phyloP scores from a whole-genome alignment of 2,888 invertebrate species.

The Trachelus stipa region DNA sequence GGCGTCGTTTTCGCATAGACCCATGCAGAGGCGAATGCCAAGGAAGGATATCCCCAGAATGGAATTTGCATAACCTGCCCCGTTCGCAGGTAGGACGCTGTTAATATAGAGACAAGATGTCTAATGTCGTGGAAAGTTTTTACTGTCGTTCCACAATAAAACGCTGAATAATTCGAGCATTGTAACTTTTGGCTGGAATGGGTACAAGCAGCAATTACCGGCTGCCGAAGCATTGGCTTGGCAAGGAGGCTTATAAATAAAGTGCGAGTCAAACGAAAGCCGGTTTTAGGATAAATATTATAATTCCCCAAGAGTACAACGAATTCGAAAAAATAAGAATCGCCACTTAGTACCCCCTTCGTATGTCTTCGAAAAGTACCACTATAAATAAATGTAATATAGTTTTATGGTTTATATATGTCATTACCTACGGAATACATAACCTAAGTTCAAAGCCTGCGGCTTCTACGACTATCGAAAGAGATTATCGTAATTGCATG shows the following conservation, averaged over 20 bases:
- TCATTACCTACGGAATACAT: neutral
- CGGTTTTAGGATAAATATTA: neutral
- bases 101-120: constrained; percentile 46
- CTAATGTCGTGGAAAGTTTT: constrained; percentile 59
- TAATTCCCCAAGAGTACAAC: neutral
- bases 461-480: neutral
- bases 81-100: constrained; percentile 40
- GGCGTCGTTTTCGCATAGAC: neutral
- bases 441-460: neutral
- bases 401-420: neutral
- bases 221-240: neutral
- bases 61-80: constrained; percentile 56
- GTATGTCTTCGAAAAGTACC: neutral
- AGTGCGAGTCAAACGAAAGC: neutral
- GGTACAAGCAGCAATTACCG: neutral
- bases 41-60: neutral
- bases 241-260: neutral
- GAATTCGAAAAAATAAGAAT: neutral
- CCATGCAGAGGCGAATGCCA: neutral
- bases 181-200: neutral
- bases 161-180: constrained; percentile 33
- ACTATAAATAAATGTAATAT: neutral
- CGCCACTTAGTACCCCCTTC: neutral
- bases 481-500: constrained; percentile 11
- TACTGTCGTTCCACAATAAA: constrained; percentile 30